phyloP scores from a whole-genome alignment of 2,113 vertebrate genomes.

The Paradoxurus hermaphroditus region DNA sequence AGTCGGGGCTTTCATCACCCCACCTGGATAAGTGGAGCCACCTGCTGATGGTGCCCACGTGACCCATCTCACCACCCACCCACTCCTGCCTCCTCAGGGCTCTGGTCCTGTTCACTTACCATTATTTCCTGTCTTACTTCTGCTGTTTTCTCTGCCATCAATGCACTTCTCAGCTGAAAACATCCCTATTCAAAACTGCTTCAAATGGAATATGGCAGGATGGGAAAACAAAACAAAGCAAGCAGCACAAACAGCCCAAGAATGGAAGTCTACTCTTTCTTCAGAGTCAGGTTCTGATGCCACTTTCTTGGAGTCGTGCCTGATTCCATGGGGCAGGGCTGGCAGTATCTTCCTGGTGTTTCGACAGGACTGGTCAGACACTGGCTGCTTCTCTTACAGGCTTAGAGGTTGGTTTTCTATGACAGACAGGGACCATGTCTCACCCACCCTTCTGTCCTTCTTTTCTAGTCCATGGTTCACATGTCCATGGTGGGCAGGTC shows the following conservation, averaged over 20 bases:
- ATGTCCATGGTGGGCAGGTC: accelerated
- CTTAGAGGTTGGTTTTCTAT: neutral
- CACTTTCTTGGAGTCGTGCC: neutral
- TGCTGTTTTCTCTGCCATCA: neutral
- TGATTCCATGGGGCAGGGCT: too few species aligned
- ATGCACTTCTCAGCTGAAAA: neutral
- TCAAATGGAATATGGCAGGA: neutral
- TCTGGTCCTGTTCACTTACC: neutral
- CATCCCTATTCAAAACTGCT: neutral
- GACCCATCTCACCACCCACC: neutral
- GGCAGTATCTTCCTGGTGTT: neutral
- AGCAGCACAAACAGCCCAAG: neutral
- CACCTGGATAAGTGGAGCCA: neutral
- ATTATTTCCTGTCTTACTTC: neutral
- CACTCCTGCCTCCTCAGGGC: neutral
- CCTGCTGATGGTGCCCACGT: neutral
- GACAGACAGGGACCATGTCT: neutral
- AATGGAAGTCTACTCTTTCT: neutral
- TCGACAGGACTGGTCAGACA: neutral
- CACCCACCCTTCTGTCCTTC: neutral
- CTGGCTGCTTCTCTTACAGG: neutral
- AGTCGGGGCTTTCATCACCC: neutral
- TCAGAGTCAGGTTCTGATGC: neutral
- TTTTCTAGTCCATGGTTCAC: neutral
- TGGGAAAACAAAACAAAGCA: neutral